Conservation (phyloP, 2,113 vertebrate species). For the Chlamydotis undulata region DNA sequence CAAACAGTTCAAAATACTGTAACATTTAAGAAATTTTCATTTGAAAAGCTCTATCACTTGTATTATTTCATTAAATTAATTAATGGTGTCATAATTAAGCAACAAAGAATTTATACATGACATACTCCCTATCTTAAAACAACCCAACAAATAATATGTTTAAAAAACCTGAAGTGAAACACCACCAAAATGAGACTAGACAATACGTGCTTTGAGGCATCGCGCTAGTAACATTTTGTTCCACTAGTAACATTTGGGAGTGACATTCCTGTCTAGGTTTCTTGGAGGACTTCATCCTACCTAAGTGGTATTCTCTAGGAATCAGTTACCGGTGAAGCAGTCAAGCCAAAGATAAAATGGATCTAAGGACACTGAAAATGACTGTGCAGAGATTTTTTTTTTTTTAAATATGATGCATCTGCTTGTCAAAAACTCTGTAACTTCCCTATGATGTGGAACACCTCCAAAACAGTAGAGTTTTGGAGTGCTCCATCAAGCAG, state of each 20-base stretch:
- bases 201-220: neutral
- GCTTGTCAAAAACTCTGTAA: neutral
- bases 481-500: neutral
- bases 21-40: neutral
- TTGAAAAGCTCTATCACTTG: neutral
- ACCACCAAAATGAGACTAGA: neutral
- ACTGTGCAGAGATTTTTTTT: neutral
- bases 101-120: neutral
- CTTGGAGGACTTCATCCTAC: neutral
- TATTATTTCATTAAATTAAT: neutral
- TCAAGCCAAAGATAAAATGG: neutral
- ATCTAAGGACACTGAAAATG: neutral
- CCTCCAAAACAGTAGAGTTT: neutral
- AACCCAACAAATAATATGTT: neutral
- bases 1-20: neutral
- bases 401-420: neutral
- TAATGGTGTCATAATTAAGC: neutral
- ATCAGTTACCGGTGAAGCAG: neutral
- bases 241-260: neutral
- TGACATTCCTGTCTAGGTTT: neutral
- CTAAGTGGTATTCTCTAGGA: neutral
- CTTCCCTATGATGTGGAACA: neutral
- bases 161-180: neutral
- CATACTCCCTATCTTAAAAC: neutral
- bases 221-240: neutral